Evolutionary conservation across 2,113 vertebrate species (phyloP).

Genomic region (Tursiops truncatus): DNA sequence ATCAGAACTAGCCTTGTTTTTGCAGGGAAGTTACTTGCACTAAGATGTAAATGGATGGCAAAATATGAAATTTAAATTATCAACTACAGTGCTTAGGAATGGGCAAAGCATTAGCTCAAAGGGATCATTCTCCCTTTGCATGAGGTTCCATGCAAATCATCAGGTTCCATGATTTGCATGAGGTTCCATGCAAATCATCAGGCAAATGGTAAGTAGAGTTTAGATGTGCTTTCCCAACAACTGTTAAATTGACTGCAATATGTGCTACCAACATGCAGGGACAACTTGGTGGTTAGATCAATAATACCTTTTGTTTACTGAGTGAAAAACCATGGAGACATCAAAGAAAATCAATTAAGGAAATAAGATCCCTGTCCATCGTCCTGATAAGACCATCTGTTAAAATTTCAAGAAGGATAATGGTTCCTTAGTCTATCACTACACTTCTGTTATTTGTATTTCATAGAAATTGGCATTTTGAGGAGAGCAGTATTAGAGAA

Average conservation of each 20-base stretch:
- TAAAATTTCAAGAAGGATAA: not conserved
- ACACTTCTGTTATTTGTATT: not conserved
- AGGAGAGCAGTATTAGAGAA: not conserved
- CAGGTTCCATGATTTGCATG: too few relatives aligned
- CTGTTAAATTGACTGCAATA: not conserved
- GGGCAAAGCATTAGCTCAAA: not conserved
- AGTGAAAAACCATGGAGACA: slow-evolving; percentile 7
- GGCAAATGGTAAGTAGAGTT: not conserved
- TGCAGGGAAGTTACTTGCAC: not conserved
- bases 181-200: not conserved
- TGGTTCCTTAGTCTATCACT: not conserved
- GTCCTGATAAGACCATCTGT: slow-evolving; percentile 22
- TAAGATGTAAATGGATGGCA: not conserved
- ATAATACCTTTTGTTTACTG: slow-evolving; percentile 24
- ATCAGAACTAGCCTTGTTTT: not conserved
- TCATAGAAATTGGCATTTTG: not conserved
- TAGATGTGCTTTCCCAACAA: not conserved
- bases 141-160: not conserved
- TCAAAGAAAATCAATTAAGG: slow-evolving; percentile 7
- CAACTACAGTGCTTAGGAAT: not conserved
- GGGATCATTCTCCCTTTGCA: not conserved
- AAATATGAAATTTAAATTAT: not conserved
- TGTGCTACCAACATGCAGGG: not conserved
- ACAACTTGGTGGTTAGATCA: not conserved
- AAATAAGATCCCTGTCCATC: not conserved